Evolutionary conservation across 1,140 invertebrate genomes (phyloP).

Genomic region (Platorchestia sp.): DNA sequence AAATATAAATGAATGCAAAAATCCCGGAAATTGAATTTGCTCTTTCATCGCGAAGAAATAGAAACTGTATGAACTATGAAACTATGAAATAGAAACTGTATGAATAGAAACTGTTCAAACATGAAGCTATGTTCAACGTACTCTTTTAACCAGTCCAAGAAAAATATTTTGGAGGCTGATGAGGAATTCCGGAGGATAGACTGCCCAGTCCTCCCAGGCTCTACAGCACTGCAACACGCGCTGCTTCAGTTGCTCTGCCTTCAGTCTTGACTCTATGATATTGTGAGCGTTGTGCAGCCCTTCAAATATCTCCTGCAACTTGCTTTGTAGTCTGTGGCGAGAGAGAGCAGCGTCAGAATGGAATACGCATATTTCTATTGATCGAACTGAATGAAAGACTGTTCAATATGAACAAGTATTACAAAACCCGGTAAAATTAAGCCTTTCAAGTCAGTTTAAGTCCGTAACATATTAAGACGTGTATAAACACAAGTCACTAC

Average conservation of each 20-base stretch:
- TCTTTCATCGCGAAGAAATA: too few species aligned
- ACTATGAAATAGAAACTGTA: too few species aligned
- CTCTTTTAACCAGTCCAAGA: constrained; percentile 77
- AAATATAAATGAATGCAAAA: too few species aligned
- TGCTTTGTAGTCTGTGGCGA: constrained; percentile 83
- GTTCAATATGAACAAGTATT: neutral
- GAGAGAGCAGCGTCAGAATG: constrained; percentile 31
- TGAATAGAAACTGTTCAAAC: neutral
- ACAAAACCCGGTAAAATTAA: neutral
- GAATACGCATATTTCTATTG: neutral
- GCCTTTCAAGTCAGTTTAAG: neutral
- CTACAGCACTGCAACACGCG: constrained; percentile 94
- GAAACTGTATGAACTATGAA: too few species aligned
- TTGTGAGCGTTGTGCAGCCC: constrained; percentile 84
- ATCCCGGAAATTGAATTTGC: too few species aligned
- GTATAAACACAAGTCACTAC: too few species aligned
- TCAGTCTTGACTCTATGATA: constrained; percentile 87
- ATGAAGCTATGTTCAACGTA: constrained; percentile 57
- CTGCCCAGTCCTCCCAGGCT: constrained; percentile 98
- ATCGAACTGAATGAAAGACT: neutral
- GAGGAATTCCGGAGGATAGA: constrained; percentile 96
- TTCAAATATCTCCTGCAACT: constrained; percentile 89
- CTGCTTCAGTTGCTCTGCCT: constrained; percentile 96
- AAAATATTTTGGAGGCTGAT: constrained; percentile 93
- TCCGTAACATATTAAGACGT: too few species aligned